Conservation (phyloP, 2,888 invertebrate species). For the Ectropis crepuscularia region DNA sequence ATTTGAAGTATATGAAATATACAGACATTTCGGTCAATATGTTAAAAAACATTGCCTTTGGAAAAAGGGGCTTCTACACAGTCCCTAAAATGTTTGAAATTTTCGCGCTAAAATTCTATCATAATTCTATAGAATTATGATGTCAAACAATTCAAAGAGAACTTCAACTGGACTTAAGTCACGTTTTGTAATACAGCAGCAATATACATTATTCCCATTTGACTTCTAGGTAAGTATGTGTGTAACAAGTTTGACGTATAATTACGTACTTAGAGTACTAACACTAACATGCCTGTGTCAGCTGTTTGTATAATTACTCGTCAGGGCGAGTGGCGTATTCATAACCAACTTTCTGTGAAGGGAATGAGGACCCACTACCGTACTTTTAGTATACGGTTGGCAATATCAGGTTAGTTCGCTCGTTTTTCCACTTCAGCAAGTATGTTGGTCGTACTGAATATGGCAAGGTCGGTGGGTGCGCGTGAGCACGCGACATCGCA, state of each 20-base stretch:
- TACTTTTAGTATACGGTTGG: background rate
- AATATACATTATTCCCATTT: too few species aligned
- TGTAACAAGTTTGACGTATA: background rate
- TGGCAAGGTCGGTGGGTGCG: constrained; percentile 78
- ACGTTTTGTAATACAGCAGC: too few species aligned
- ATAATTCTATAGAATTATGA: too few species aligned
- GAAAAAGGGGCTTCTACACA: too few species aligned
- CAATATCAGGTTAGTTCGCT: background rate
- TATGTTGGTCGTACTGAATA: constrained; percentile 50
- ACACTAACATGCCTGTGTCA: background rate
- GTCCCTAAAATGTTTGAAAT: too few species aligned
- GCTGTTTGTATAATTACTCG: constrained; percentile 22
- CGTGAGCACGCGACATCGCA: constrained; percentile 77
- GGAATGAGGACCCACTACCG: background rate
- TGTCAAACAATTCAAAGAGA: too few species aligned
- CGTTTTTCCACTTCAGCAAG: background rate
- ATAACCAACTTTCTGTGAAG: constrained; percentile 23
- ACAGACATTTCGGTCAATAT: too few species aligned
- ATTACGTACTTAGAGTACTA: background rate
- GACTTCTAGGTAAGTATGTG: too few species aligned
- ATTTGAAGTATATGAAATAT: too few species aligned
- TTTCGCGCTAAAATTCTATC: too few species aligned
- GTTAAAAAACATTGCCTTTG: too few species aligned
- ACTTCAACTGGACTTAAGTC: too few species aligned
- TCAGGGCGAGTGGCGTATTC: constrained; percentile 35